Conservation (phyloP, 2,888 invertebrate genomes). For the Tricholauxania praeusta region DNA sequence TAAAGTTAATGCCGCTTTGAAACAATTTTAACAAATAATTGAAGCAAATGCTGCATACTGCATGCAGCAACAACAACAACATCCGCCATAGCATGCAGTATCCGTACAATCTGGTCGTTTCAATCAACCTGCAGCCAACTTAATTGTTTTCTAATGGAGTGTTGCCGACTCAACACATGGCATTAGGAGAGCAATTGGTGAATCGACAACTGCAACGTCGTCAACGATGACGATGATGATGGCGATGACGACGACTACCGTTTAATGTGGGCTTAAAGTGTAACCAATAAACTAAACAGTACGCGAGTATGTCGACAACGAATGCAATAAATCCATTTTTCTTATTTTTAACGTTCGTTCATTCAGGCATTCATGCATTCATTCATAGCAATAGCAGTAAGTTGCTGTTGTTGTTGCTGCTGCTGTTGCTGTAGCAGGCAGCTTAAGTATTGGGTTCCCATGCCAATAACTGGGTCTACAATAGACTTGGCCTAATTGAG, state of each 20-base stretch:
- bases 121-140: constrained; percentile 22
- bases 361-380: too few relatives aligned
- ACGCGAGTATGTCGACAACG: neutral
- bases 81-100: neutral
- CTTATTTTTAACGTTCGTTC: neutral
- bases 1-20: too few relatives aligned
- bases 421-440: neutral
- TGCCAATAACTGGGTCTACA: neutral
- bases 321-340: constrained; percentile 8
- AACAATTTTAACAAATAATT: too few relatives aligned
- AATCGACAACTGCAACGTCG: too few relatives aligned
- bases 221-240: too few relatives aligned
- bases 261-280: neutral
- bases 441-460: neutral
- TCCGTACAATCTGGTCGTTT: constrained; percentile 12
- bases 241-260: neutral
- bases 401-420: too few relatives aligned
- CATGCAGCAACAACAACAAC: neutral
- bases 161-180: neutral
- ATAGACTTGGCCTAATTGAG: constrained; percentile 18
- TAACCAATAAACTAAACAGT: neutral
- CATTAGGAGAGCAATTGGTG: too few relatives aligned
- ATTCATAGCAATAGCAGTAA: too few relatives aligned
- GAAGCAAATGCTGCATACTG: neutral
- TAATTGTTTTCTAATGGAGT: constrained; percentile 28